Conservation (phyloP, 2,888 invertebrate genomes). For the Pammene fasciana region DNA sequence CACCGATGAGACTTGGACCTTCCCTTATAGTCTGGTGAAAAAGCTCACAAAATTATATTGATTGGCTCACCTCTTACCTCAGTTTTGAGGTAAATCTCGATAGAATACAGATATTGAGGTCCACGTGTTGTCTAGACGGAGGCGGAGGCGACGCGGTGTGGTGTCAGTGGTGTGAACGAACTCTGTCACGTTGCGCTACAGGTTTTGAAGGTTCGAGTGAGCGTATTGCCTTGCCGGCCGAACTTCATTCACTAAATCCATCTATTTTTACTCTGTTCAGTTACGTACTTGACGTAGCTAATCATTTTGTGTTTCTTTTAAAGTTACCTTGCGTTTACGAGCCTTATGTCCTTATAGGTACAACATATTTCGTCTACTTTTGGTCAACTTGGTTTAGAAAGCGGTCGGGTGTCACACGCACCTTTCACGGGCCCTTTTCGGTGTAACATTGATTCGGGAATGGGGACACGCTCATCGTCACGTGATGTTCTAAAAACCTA, state of each 20-base stretch:
- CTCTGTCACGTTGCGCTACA: constrained; percentile 71
- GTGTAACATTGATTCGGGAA: background rate
- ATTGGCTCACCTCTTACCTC: background rate
- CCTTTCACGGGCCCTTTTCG: constrained; percentile 7
- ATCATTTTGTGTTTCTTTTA: background rate
- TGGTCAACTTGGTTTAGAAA: constrained; percentile 16
- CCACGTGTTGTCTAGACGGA: constrained; percentile 41
- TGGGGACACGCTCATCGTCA: background rate
- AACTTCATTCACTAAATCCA: constrained; percentile 61
- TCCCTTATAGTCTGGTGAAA: too few species aligned
- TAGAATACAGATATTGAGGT: constrained; percentile 10
- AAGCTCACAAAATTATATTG: background rate
- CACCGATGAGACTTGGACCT: too few species aligned
- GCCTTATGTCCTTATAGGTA: background rate
- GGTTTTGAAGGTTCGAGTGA: constrained; percentile 73
- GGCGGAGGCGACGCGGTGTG: constrained; percentile 48
- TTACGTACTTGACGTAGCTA: background rate
- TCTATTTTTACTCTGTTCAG: constrained; percentile 5
- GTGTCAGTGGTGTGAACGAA: constrained; percentile 67
- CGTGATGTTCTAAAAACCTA: too few species aligned
- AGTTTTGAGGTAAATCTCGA: background rate
- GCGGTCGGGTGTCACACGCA: constrained; percentile 1
- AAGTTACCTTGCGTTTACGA: background rate
- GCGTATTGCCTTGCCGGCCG: constrained; percentile 69
- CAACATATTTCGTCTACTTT: constrained; percentile 8